Evolutionary conservation across 1,140 invertebrate genomes (phyloP).

Genomic region (Wasmannia auropunctata): DNA sequence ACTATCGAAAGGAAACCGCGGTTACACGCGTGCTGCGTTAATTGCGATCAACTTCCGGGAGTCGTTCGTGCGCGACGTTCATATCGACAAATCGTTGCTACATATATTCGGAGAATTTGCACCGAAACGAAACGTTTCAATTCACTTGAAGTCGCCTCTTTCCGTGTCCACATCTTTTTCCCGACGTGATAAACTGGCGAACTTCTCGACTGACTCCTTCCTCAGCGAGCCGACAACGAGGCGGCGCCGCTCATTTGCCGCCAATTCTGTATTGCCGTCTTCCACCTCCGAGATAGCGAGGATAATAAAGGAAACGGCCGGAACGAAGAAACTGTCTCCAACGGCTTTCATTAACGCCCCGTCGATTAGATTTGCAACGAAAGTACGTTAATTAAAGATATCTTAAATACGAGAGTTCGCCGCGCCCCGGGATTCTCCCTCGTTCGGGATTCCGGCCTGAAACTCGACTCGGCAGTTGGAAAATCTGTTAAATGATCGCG

Average conservation of each 20-base stretch:
- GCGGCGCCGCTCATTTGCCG: conserved; percentile 25
- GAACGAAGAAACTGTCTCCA: conserved; percentile 31
- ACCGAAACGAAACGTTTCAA: conserved; percentile 8
- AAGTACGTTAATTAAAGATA: conserved; percentile 67
- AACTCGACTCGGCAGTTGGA: conserved; percentile 40
- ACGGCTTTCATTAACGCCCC: conserved; percentile 61
- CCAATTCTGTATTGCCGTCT: conserved; percentile 13
- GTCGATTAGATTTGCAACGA: conserved; percentile 61
- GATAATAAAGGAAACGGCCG: conserved; percentile 54
- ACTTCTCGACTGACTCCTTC: conserved; percentile 31
- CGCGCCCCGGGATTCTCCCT: conserved; percentile 14
- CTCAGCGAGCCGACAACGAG: conserved; percentile 14
- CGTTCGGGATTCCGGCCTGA: conserved; percentile 47
- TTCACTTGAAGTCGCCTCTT: neutral
- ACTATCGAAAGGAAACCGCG: neutral
- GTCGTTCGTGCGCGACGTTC: neutral
- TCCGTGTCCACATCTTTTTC: conserved; percentile 16
- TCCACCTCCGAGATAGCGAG: neutral
- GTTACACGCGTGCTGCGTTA: neutral
- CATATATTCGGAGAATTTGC: neutral
- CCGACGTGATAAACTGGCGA: conserved; percentile 31
- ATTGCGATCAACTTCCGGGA: neutral
- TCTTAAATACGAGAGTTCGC: conserved; percentile 52
- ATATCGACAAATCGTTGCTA: neutral
- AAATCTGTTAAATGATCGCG: conserved; percentile 62